phyloP scores from a whole-genome alignment of 2,888 invertebrate genomes.

The Bombylius major region DNA sequence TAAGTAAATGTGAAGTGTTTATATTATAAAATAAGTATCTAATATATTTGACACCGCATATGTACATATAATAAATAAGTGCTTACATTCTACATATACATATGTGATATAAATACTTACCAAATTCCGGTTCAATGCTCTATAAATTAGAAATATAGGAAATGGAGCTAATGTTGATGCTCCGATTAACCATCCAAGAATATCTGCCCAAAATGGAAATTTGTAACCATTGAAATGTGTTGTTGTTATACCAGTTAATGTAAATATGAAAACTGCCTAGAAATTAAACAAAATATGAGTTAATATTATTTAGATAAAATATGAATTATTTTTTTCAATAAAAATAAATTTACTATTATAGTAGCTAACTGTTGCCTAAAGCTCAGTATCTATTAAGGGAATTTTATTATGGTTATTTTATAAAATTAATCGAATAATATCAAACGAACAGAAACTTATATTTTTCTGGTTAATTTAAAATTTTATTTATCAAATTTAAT shows the following conservation, averaged over 20 bases:
- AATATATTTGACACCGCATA: too few relatives aligned
- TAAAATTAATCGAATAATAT: too few relatives aligned
- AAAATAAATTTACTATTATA: background rate
- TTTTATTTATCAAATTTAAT: too few relatives aligned
- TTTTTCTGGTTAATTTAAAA: too few relatives aligned
- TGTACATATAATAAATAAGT: too few relatives aligned
- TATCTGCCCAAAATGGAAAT: slow-evolving; percentile 59
- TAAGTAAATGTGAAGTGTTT: too few relatives aligned
- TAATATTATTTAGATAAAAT: slow-evolving; percentile 12
- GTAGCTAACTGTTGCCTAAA: background rate
- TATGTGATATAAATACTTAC: slow-evolving; percentile 10
- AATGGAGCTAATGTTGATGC: slow-evolving; percentile 55
- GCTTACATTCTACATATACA: too few relatives aligned
- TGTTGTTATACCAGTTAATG: slow-evolving; percentile 51
- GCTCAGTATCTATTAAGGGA: too few relatives aligned
- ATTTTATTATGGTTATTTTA: too few relatives aligned
- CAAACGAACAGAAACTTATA: too few relatives aligned
- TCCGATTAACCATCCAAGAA: slow-evolving; percentile 59
- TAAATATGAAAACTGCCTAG: slow-evolving; percentile 62
- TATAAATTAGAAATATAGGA: slow-evolving; percentile 46
- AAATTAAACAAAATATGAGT: slow-evolving; percentile 15
- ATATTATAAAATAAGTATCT: too few relatives aligned
- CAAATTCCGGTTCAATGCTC: slow-evolving; percentile 20
- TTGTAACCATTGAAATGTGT: slow-evolving; percentile 50
- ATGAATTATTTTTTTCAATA: too few relatives aligned